A percentile compares a stretch with the other conserved stretches of the same genome.
Evolutionary conservation across 2,888 invertebrate genomes (phyloP).

Genomic region (Cataglyphis albicans): DNA sequence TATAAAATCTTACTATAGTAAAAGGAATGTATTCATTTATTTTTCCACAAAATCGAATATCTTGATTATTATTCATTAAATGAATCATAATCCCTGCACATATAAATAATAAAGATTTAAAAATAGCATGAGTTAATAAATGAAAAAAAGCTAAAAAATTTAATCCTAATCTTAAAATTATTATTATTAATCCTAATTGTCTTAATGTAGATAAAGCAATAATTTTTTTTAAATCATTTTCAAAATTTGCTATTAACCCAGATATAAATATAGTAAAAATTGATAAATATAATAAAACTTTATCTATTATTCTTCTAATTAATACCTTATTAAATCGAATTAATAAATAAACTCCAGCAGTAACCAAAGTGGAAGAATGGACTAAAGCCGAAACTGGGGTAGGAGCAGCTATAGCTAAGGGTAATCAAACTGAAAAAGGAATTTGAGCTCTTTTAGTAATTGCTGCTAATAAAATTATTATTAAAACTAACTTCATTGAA

Average conservation of each 20-base stretch:
- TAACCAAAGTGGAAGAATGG: constrained; percentile 92
- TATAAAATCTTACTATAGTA: background rate
- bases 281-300: background rate
- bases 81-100: background rate
- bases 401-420: constrained; percentile 92
- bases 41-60: background rate
- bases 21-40: background rate
- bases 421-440: constrained; percentile 92
- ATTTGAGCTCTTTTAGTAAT: constrained; percentile 90
- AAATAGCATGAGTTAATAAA: constrained; percentile 91
- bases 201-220: background rate
- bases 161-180: constrained; percentile 88
- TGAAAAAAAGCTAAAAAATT: constrained; percentile 90
- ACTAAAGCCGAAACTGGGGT: constrained; percentile 90
- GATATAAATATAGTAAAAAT: no score
- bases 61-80: background rate
- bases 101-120: constrained; percentile 86
- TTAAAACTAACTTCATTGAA: constrained; percentile 49
- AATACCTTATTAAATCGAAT: constrained; percentile 89
- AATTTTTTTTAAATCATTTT: no score
- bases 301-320: constrained; percentile 78
- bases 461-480: constrained; percentile 86
- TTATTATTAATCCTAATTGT: constrained; percentile 90
- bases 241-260: no score
- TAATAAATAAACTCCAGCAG: constrained; percentile 91